Conservation (phyloP, 1,140 invertebrate genomes). For the Heliconius eleuchia region DNA sequence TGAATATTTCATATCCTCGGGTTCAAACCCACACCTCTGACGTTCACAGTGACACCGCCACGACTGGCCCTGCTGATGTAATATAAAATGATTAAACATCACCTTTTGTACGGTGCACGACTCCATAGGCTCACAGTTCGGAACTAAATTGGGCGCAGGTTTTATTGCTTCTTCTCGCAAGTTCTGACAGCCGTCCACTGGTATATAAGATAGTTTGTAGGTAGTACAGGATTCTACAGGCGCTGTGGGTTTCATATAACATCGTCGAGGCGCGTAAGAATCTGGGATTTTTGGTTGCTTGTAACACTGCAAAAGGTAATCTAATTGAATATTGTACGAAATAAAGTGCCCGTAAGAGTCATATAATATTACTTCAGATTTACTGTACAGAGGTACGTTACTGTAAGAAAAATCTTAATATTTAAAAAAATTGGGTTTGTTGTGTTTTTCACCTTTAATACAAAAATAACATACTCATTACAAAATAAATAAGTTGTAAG, state of each 20-base stretch:
- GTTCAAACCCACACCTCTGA: too few species aligned
- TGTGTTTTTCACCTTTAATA: too few species aligned
- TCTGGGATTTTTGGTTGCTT: conserved; percentile 72
- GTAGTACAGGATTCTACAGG: conserved; percentile 81
- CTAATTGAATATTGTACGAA: not conserved
- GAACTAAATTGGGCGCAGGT: conserved; percentile 73
- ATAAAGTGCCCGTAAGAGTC: not conserved
- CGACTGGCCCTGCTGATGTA: not conserved
- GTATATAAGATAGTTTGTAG: conserved; percentile 78
- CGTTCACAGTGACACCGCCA: too few species aligned
- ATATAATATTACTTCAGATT: too few species aligned
- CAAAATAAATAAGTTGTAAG: too few species aligned
- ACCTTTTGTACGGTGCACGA: conserved; percentile 83
- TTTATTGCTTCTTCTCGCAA: conserved; percentile 66
- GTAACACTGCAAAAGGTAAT: conserved; percentile 60
- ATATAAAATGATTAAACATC: conserved; percentile 6
- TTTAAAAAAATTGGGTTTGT: too few species aligned
- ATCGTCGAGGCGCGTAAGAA: conserved; percentile 68
- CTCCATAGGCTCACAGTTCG: conserved; percentile 81
- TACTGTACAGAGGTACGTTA: too few species aligned
- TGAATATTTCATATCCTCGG: too few species aligned
- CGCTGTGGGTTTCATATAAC: conserved; percentile 66
- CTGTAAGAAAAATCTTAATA: too few species aligned
- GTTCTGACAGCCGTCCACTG: conserved; percentile 72
- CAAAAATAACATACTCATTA: too few species aligned